A percentile compares a stretch with the other conserved stretches of the same genome.
These are phyloP conservation scores for Rhinoraja longicauda DNA, from an alignment of 2,797 vertebrate genomes.

Conservation along the genomic window DNA sequence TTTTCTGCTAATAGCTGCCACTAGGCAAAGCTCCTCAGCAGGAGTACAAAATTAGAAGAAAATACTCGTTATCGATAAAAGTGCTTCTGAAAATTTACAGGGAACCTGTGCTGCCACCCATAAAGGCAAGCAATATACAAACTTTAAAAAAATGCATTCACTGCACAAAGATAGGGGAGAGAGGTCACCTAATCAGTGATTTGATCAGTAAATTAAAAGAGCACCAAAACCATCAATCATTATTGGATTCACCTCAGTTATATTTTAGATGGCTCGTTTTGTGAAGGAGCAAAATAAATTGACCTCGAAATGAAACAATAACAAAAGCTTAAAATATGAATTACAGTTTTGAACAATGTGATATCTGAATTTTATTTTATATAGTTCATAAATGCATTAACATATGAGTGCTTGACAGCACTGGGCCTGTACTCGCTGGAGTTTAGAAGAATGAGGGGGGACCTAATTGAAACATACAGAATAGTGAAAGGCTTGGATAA, in stretches of 20 bases:
- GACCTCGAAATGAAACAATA: slow-evolving; percentile 5
- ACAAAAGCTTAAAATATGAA: neutral
- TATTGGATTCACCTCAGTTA: slow-evolving; percentile 10
- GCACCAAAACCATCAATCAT: neutral
- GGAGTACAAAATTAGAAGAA: neutral
- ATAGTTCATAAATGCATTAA: neutral
- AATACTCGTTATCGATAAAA: neutral
- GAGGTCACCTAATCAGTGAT: slow-evolving; percentile 47
- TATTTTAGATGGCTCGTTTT: neutral
- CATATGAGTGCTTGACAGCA: too few relatives aligned
- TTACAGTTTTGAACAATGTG: neutral
- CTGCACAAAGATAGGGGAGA: slow-evolving; percentile 49
- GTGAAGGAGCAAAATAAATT: neutral
- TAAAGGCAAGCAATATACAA: neutral
- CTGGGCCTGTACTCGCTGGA: too few relatives aligned
- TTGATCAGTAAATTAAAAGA: slow-evolving; percentile 60
- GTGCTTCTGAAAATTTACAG: slow-evolving; percentile 45
- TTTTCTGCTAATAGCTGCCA: neutral
- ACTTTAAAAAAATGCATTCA: slow-evolving; percentile 49
- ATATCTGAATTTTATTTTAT: neutral
- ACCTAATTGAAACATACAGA: too few relatives aligned
- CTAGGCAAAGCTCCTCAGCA: neutral
- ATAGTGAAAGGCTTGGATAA: too few relatives aligned
- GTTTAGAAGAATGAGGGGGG: too few relatives aligned
- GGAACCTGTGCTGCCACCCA: slow-evolving; percentile 44